Conservation (phyloP, 2,797 vertebrate species). For the Pteronotus mesoamericanus region DNA sequence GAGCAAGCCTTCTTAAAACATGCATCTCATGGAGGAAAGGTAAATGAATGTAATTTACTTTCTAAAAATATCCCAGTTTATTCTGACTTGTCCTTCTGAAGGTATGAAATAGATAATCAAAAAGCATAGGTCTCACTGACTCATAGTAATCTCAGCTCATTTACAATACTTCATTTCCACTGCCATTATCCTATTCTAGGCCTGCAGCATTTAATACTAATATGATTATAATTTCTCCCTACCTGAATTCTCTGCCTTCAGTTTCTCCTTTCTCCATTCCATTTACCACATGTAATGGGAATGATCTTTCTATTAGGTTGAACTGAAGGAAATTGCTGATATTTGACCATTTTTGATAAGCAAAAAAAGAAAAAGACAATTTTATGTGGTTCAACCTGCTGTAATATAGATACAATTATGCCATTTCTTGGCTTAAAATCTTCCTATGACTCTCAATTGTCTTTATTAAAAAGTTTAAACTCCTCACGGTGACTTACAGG, state of each 20-base stretch:
- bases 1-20: not conserved
- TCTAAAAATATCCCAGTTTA: not conserved
- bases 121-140: not conserved
- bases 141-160: not conserved
- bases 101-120: not conserved
- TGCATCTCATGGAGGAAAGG: not conserved
- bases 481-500: not conserved
- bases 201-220: not conserved
- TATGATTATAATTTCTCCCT: not conserved
- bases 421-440: not conserved
- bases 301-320: not conserved
- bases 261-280: not conserved
- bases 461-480: not conserved
- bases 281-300: not conserved
- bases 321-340: not conserved
- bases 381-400: not conserved
- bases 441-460: not conserved
- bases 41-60: not conserved
- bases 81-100: not conserved
- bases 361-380: not conserved
- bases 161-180: not conserved
- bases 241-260: not conserved
- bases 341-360: not conserved
- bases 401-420: not conserved
- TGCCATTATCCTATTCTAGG: not conserved